These are phyloP conservation scores for Microctonus brassicae DNA, from an alignment of 2,888 invertebrate genomes.

Conservation along the genomic window DNA sequence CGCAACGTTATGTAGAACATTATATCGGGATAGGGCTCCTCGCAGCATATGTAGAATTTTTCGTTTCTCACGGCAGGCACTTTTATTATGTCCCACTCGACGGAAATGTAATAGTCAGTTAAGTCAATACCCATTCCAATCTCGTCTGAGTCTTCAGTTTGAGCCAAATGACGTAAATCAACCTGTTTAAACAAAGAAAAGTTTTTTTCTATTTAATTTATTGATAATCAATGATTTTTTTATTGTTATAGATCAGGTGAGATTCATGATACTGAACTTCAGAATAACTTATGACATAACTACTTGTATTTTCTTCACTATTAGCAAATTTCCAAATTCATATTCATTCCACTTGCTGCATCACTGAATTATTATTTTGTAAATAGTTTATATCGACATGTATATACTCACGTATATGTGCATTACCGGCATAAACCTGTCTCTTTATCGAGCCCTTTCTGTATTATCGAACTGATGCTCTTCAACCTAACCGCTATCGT, in stretches of 20 bases:
- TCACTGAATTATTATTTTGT: not conserved
- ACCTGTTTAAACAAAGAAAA: constrained; percentile 74
- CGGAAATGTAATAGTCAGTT: constrained; percentile 95
- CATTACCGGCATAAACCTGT: not conserved
- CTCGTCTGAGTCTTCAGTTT: constrained; percentile 88
- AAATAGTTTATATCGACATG: not conserved
- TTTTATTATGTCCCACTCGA: constrained; percentile 98
- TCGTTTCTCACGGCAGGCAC: constrained; percentile 92
- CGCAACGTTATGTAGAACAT: constrained; percentile 96
- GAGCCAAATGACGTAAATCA: constrained; percentile 89
- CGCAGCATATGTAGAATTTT: constrained; percentile 96
- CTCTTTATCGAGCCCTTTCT: not conserved
- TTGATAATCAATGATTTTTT: not conserved
- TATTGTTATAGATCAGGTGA: not conserved
- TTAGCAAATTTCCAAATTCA: not conserved
- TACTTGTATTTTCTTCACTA: not conserved
- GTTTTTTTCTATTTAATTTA: not conserved
- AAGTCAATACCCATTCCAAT: constrained; percentile 93
- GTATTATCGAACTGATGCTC: not conserved
- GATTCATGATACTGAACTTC: not conserved
- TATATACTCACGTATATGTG: not conserved
- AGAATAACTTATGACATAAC: not conserved
- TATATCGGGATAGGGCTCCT: constrained; percentile 97
- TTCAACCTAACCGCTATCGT: not conserved
- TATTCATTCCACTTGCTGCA: not conserved